A percentile compares a stretch with the other conserved stretches of the same genome.
phyloP scores from a whole-genome alignment of 2,113 vertebrate genomes.

The Tiliqua scincoides region DNA sequence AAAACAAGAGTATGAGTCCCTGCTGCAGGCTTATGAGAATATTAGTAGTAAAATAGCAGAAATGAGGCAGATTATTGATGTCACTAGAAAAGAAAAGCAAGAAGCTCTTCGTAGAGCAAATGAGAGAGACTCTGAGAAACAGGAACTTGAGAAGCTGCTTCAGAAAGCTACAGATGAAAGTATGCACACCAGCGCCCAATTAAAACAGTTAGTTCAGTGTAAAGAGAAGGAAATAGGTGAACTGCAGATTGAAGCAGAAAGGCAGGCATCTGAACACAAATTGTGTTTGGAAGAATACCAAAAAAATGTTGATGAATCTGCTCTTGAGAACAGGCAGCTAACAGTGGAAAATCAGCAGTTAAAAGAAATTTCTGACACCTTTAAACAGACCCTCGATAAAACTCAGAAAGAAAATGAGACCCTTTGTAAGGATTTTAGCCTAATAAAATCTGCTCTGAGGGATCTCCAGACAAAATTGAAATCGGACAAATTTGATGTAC shows the following conservation, averaged over 20 bases:
- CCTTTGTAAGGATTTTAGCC: conserved; percentile 68
- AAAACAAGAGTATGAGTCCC: conserved; percentile 87
- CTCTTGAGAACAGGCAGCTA: conserved; percentile 70
- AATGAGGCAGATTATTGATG: conserved; percentile 85
- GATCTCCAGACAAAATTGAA: conserved; percentile 75
- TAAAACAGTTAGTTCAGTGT: conserved; percentile 72
- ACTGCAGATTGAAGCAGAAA: conserved; percentile 77
- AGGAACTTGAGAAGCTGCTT: conserved; percentile 67
- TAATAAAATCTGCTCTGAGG: conserved; percentile 69
- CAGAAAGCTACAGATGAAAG: conserved; percentile 74
- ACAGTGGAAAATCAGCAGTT: conserved; percentile 73
- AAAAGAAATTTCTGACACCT: conserved; percentile 68
- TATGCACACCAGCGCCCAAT: conserved; percentile 69
- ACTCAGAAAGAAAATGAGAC: conserved; percentile 73
- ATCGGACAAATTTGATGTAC: conserved; percentile 68
- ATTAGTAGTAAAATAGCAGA: conserved; percentile 87
- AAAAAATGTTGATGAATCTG: conserved; percentile 59
- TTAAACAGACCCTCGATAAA: conserved; percentile 68
- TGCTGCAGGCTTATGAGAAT: conserved; percentile 87
- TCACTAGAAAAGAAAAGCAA: conserved; percentile 81
- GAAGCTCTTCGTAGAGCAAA: conserved; percentile 76
- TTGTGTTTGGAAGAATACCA: conserved; percentile 65
- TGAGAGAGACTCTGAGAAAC: conserved; percentile 73
- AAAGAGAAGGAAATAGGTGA: conserved; percentile 73
- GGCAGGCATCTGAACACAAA: conserved; percentile 63